phyloP scores from a whole-genome alignment of 2,888 invertebrate genomes.

The Acanthococcus lagerstroemiae region DNA sequence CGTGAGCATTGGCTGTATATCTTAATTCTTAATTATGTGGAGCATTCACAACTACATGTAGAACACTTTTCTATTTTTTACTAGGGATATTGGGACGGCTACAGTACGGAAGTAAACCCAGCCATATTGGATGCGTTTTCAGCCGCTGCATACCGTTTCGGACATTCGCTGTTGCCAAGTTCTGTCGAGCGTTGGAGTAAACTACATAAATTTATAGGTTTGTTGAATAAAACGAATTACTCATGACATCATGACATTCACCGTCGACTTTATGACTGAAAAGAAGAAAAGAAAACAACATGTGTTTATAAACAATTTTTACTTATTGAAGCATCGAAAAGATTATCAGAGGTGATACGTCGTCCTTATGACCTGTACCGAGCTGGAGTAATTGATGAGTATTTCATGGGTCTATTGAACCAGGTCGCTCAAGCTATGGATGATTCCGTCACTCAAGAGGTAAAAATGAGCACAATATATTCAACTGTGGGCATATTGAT shows the following conservation, averaged over 20 bases:
- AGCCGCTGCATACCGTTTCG: conserved; percentile 85
- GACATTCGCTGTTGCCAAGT: conserved; percentile 79
- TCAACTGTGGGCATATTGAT: no score
- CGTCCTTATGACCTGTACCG: conserved; percentile 82
- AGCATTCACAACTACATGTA: no score
- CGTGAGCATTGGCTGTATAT: background rate
- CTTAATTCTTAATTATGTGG: no score
- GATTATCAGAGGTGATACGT: conserved; percentile 76
- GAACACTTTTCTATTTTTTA: background rate
- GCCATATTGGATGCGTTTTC: conserved; percentile 81
- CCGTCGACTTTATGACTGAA: background rate
- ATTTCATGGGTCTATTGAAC: conserved; percentile 85
- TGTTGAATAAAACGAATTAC: no score
- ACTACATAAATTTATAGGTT: conserved; percentile 86
- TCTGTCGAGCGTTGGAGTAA: conserved; percentile 90
- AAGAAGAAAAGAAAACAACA: no score
- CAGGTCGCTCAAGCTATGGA: conserved; percentile 93
- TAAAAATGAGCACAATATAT: no score
- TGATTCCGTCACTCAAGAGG: conserved; percentile 71
- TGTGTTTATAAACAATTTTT: background rate
- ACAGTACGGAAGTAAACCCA: conserved; percentile 73
- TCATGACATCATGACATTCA: no score
- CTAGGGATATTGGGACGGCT: conserved; percentile 71
- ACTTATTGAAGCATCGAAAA: conserved; percentile 59
- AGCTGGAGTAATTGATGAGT: conserved; percentile 82